Base-by-base conservation (phyloP, 2,888 invertebrate genomes). In the Euplagia quadripunctaria region DNA sequence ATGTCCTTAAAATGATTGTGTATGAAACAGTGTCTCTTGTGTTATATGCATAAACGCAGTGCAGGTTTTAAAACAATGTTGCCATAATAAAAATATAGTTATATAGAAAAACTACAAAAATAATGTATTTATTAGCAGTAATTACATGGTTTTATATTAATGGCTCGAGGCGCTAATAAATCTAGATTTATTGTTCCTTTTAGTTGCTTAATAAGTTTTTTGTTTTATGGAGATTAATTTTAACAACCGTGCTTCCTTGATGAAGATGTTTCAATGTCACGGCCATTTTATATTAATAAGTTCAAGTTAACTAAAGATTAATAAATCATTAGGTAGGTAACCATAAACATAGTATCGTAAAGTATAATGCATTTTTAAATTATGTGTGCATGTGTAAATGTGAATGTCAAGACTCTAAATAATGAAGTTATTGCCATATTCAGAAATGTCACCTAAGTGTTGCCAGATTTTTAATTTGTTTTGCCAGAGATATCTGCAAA, bases 71-170 rank as follows among this genome's bases (percentile, higher is more conserved):
- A 8, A 8, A 16, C 11, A 61, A 20, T 68, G 55, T 14, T 63
- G 51, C 51, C 16, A 11, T 17, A 16, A 66, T 66, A 51, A 66
- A 66, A 66, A 66, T 61, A 61, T 49, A 20, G 5, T 17, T 12
- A 51, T 41, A 66, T 17, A 66, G 41, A 51, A 51, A 51, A 51
- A 17, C 17, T 49, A 5, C 41, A 66, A 51, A 66, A 79, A 77
- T 81, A 79, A 83, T 83, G 74, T 75, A 82, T 83, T 79, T 82
- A 79, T 81, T 81, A 74, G 74, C 69, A 63, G 46, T 82, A 82
- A 83, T 83, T 73, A 81, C 72, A 82, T 78, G 71, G 70, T 76
- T 68, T 63, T 58, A 83, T 82, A 80, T 76, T 76, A 79, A 68
- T 72, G 70, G 67, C 76, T 65, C 73, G 76, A 77, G 65, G 84